phyloP scores from a whole-genome alignment of 2,113 vertebrate genomes.

The Triplophysa tibetana region DNA sequence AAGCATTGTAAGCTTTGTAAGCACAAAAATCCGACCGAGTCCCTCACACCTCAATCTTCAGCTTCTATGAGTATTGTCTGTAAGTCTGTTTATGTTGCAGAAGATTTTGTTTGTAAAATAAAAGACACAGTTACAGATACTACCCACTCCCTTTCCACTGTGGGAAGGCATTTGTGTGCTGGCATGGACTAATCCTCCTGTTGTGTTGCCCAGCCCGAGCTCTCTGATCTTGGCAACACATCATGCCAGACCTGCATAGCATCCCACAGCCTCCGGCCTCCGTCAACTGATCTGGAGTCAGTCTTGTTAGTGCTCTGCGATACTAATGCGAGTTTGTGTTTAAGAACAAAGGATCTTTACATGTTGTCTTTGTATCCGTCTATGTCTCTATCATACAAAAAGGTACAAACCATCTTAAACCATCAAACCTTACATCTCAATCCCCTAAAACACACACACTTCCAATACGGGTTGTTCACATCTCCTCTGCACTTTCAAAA shows the following conservation, averaged over 20 bases:
- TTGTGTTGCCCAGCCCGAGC: constrained; percentile 32
- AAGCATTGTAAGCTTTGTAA: constrained; percentile 5
- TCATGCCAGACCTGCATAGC: constrained; percentile 27
- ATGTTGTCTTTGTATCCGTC: too few relatives aligned
- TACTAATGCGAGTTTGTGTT: not conserved
- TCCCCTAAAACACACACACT: constrained; percentile 30
- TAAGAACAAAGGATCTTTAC: too few relatives aligned
- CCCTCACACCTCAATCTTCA: constrained; percentile 7
- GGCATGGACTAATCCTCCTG: constrained; percentile 26
- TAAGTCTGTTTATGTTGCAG: constrained; percentile 10
- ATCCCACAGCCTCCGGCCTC: constrained; percentile 22
- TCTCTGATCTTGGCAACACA: constrained; percentile 26
- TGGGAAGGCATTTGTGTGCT: constrained; percentile 19
- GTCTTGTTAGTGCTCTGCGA: not conserved
- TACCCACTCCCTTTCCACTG: constrained; percentile 19
- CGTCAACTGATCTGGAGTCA: constrained; percentile 2
- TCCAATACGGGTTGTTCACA: constrained; percentile 46
- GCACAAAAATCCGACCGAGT: not conserved
- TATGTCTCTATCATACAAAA: too few relatives aligned
- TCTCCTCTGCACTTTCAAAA: constrained; percentile 10
- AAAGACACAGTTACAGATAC: not conserved
- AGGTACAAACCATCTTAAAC: constrained; percentile 29
- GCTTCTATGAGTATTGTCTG: not conserved
- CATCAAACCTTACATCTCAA: constrained; percentile 36
- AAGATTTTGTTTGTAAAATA: not conserved